These are phyloP conservation scores for Pterocles gutturalis DNA, from an alignment of 2,113 vertebrate genomes.

Conservation along the genomic window DNA sequence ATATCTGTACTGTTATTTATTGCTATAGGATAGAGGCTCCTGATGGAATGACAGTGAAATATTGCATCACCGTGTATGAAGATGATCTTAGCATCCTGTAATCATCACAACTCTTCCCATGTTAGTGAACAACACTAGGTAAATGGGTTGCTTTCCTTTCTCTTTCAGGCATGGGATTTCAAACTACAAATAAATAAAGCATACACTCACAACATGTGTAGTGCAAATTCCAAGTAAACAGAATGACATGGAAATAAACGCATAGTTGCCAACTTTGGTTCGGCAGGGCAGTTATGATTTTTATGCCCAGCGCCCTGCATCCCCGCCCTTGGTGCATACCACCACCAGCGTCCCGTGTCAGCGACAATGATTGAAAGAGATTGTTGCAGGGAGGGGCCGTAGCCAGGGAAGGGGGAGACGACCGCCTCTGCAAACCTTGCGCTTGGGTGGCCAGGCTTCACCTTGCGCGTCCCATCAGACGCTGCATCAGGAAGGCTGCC, in stretches of 20 bases:
- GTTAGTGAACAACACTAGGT: slow-evolving; percentile 65
- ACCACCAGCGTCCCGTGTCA: not conserved
- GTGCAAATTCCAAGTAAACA: slow-evolving; percentile 82
- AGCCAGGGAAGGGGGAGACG: not conserved
- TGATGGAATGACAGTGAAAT: slow-evolving; percentile 76
- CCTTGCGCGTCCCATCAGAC: not conserved
- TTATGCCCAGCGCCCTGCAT: not conserved
- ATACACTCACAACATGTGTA: slow-evolving; percentile 73
- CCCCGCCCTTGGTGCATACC: not conserved
- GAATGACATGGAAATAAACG: slow-evolving; percentile 73
- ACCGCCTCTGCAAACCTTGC: not conserved
- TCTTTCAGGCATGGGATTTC: slow-evolving; percentile 63
- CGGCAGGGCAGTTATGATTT: not conserved
- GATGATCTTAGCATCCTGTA: slow-evolving; percentile 70
- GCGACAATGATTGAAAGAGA: slow-evolving; percentile 45
- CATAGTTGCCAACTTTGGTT: slow-evolving; percentile 53
- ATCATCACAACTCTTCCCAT: slow-evolving; percentile 61
- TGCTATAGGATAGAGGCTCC: slow-evolving; percentile 79
- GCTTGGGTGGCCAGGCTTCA: not conserved
- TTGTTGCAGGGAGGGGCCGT: not conserved
- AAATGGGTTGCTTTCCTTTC: slow-evolving; percentile 27
- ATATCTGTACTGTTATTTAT: slow-evolving; percentile 69
- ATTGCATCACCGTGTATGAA: slow-evolving; percentile 75
- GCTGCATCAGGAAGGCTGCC: not conserved
- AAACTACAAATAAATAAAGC: slow-evolving; percentile 80